These are phyloP conservation scores for Ambastaia sidthimunki DNA, from an alignment of 2,797 vertebrate species.

Conservation along the genomic window DNA sequence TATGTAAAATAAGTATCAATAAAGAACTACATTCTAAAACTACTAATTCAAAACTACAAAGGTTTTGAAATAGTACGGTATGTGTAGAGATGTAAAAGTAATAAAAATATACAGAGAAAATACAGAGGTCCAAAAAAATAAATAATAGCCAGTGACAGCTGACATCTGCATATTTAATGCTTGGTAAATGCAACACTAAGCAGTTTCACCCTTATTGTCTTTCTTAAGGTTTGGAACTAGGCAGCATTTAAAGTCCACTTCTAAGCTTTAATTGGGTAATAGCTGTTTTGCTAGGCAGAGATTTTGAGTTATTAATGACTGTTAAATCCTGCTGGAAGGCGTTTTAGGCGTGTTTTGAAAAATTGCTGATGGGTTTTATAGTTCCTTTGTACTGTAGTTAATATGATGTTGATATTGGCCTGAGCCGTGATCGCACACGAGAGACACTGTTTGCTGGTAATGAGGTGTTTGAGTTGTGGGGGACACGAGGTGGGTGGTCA, in stretches of 20 bases:
- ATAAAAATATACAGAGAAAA: no score
- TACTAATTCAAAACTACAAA: no score
- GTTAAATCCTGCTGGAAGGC: neutral
- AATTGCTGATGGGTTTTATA: conserved; percentile 28
- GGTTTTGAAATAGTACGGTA: no score
- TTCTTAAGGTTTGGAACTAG: conserved; percentile 15
- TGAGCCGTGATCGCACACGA: conserved; percentile 18
- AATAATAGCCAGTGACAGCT: no score
- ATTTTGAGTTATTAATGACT: neutral
- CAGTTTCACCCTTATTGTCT: conserved; percentile 43
- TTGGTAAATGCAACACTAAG: conserved; percentile 4
- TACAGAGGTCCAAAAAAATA: no score
- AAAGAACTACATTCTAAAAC: no score
- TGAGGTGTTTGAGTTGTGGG: conserved; percentile 51
- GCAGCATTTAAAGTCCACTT: neutral
- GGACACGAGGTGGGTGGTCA: conserved; percentile 58
- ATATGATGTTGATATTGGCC: conserved; percentile 44
- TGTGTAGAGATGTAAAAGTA: no score
- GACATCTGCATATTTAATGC: no score
- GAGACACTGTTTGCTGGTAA: conserved; percentile 38
- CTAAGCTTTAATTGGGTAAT: no score
- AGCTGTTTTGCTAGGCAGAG: no score
- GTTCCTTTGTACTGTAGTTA: conserved; percentile 27
- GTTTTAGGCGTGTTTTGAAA: conserved; percentile 37
- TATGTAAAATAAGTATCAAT: no score